Conservation (phyloP, 1,140 invertebrate genomes). For the Caenorhabditis elegans region WBcel235 BX284606.5:11304001-11304500, state of each 20-base stretch:
- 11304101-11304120: conserved; percentile 5
- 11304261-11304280: conserved; percentile 78
- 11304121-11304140: conserved; percentile 28
- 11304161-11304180: conserved; percentile 7
- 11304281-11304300: conserved; percentile 85
- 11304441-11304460: conserved; percentile 81
- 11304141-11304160: conserved; percentile 38
- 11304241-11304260: conserved; percentile 80
- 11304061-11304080: conserved; percentile 40
- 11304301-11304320: conserved; percentile 82
- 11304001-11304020: neutral
- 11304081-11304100: neutral
- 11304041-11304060: conserved; percentile 42
- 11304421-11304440: conserved; percentile 95
- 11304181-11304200: neutral
- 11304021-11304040: conserved; percentile 17
- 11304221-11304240: conserved; percentile 87
- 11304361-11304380: conserved; percentile 78
- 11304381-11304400: conserved; percentile 94
- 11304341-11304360: neutral
- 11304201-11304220: conserved; percentile 62
- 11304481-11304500: conserved; percentile 30
- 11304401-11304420: conserved; percentile 87
- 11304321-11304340: conserved; percentile 69
- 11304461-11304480: conserved; percentile 40